These are phyloP conservation scores for Acrossocheilus fasciatus DNA, from an alignment of 2,797 vertebrate species.

Conservation along the genomic window DNA sequence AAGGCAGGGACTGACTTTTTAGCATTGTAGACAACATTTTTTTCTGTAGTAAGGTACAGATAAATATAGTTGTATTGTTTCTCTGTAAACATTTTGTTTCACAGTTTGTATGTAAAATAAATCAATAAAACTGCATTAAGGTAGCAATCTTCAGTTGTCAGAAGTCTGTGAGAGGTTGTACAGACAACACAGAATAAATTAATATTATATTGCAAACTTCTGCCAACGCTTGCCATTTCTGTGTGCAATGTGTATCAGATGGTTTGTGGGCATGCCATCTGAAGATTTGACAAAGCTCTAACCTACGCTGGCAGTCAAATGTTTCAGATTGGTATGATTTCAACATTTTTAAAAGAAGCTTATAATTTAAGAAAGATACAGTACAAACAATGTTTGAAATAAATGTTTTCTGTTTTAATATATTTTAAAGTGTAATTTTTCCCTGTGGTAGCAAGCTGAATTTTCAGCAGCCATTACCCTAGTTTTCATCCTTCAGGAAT, in stretches of 20 bases:
- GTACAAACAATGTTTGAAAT: background rate
- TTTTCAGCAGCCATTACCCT: no score
- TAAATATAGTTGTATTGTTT: background rate
- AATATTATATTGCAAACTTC: background rate
- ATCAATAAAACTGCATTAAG: background rate
- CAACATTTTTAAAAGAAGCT: background rate
- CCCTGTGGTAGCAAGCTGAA: no score
- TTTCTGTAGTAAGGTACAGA: background rate
- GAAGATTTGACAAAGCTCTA: background rate
- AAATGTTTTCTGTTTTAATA: background rate
- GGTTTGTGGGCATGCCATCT: conserved; percentile 12
- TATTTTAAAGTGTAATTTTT: no score
- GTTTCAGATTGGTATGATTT: background rate
- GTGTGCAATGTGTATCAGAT: background rate
- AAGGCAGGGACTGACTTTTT: background rate
- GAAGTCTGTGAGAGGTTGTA: background rate
- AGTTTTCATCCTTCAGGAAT: background rate
- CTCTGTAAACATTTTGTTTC: background rate
- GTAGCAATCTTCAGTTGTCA: background rate
- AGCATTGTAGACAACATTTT: background rate
- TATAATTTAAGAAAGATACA: background rate
- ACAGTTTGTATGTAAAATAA: background rate
- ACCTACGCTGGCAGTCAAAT: background rate
- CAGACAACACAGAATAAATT: background rate
- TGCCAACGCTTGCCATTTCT: background rate